phyloP scores from a whole-genome alignment of 2,113 vertebrate genomes.

The Clarias batrachus region DNA sequence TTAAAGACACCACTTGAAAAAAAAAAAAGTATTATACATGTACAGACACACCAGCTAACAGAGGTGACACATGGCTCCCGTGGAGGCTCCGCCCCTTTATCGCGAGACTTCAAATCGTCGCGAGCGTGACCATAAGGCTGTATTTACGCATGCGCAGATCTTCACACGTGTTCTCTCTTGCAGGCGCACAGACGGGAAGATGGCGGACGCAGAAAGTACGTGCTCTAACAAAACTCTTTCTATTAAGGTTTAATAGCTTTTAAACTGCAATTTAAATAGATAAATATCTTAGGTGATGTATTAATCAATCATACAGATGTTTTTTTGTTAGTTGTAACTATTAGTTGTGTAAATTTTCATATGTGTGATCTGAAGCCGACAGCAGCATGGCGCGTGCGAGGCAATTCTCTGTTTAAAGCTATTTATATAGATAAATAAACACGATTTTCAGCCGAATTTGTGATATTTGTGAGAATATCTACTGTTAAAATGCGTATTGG shows the following conservation, averaged over 20 bases:
- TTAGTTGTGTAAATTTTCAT: no score
- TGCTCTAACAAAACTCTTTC: not conserved
- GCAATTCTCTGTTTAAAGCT: not conserved
- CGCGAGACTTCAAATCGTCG: constrained; percentile 9
- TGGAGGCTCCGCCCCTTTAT: not conserved
- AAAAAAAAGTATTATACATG: not conserved
- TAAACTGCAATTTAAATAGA: not conserved
- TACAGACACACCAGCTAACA: no score
- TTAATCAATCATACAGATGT: not conserved
- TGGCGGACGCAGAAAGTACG: constrained; percentile 60
- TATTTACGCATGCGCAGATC: constrained; percentile 31
- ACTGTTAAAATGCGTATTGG: not conserved
- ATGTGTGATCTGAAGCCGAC: no score
- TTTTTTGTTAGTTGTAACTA: not conserved
- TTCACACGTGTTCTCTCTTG: constrained; percentile 43
- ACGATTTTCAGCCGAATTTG: not conserved
- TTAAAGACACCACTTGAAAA: not conserved
- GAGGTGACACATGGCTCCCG: not conserved
- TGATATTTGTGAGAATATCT: not conserved
- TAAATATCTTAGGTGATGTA: not conserved
- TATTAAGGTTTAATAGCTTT: not conserved
- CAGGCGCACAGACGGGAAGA: constrained; percentile 49
- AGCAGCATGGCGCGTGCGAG: not conserved
- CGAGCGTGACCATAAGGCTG: not conserved
- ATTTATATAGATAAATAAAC: rapidly evolving